These are phyloP conservation scores for Liodrosophila aerea DNA, from an alignment of 2,888 invertebrate species.

Conservation along the genomic window DNA sequence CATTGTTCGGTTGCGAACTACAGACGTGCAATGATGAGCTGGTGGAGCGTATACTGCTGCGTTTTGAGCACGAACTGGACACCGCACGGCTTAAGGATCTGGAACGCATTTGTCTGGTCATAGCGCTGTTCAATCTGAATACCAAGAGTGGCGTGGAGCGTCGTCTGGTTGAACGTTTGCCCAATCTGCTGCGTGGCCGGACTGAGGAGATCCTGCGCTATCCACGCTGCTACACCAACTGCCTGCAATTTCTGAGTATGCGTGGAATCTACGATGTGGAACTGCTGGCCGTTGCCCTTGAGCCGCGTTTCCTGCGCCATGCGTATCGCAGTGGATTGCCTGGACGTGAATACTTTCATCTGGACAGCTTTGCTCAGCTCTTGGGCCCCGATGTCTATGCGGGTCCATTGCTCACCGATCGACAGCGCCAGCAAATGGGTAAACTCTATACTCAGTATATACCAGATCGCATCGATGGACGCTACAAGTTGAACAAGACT, in stretches of 20 bases:
- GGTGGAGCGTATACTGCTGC: conserved; percentile 83
- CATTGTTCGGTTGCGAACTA: conserved; percentile 85
- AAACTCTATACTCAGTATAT: conserved; percentile 86
- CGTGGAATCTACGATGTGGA: conserved; percentile 85
- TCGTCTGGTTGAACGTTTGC: conserved; percentile 83
- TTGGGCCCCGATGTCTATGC: conserved; percentile 71
- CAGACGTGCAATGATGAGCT: conserved; percentile 83
- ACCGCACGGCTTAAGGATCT: conserved; percentile 88
- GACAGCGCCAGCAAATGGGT: conserved; percentile 83
- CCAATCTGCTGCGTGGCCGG: conserved; percentile 84
- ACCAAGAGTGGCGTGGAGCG: conserved; percentile 83
- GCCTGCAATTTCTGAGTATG: conserved; percentile 85
- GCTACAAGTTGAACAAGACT: conserved; percentile 84
- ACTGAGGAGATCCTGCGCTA: conserved; percentile 84
- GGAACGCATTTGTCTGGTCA: conserved; percentile 86
- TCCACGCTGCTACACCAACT: conserved; percentile 85
- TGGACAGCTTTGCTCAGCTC: conserved; percentile 85
- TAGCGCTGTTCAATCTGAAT: conserved; percentile 85
- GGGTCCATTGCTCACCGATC: conserved; percentile 84
- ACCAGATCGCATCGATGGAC: conserved; percentile 83
- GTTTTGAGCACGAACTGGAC: conserved; percentile 83
- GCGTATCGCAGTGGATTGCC: conserved; percentile 84
- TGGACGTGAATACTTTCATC: conserved; percentile 85
- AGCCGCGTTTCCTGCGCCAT: conserved; percentile 84
- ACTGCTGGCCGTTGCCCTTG: conserved; percentile 84